Evolutionary conservation across 2,888 invertebrate genomes (phyloP).

Genomic region (Leucophenga maculata): DNA sequence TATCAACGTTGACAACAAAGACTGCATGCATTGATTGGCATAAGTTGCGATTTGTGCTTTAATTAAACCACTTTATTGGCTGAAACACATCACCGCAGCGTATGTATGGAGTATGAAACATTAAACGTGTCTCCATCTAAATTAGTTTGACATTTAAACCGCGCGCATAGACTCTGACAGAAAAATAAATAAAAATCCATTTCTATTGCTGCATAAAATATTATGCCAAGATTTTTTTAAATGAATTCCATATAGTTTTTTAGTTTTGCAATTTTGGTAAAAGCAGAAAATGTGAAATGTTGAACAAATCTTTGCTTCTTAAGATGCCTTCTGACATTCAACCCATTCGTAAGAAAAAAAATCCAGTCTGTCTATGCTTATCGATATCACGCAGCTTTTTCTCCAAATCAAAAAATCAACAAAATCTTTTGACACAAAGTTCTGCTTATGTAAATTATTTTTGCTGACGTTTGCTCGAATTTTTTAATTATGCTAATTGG

Average conservation of each 20-base stretch:
- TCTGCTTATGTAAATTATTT: slow-evolving; percentile 57
- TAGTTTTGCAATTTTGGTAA: slow-evolving; percentile 16
- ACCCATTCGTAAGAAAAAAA: background rate
- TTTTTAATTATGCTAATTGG: slow-evolving; percentile 60
- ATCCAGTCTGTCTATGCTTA: background rate
- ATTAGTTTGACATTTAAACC: slow-evolving; percentile 60
- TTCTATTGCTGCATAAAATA: background rate
- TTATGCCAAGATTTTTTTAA: too few relatives aligned
- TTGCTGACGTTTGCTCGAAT: slow-evolving; percentile 46
- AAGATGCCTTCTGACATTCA: slow-evolving; percentile 10
- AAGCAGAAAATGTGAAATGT: slow-evolving; percentile 49
- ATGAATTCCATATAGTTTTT: background rate
- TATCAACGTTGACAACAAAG: background rate
- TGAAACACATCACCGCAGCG: background rate
- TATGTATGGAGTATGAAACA: slow-evolving; percentile 45
- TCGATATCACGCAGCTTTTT: background rate
- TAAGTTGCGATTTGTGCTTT: slow-evolving; percentile 31
- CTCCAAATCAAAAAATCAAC: background rate
- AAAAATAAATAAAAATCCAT: background rate
- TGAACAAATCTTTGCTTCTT: background rate
- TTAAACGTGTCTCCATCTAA: slow-evolving; percentile 50
- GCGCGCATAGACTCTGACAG: background rate
- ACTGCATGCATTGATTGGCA: slow-evolving; percentile 31
- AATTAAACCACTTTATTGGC: slow-evolving; percentile 57
- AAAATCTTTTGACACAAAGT: slow-evolving; percentile 42